A percentile compares a stretch with the other conserved stretches of the same genome.
Evolutionary conservation across 2,113 vertebrate species (phyloP).

Genomic region (Misgurnus mizolepis): DNA sequence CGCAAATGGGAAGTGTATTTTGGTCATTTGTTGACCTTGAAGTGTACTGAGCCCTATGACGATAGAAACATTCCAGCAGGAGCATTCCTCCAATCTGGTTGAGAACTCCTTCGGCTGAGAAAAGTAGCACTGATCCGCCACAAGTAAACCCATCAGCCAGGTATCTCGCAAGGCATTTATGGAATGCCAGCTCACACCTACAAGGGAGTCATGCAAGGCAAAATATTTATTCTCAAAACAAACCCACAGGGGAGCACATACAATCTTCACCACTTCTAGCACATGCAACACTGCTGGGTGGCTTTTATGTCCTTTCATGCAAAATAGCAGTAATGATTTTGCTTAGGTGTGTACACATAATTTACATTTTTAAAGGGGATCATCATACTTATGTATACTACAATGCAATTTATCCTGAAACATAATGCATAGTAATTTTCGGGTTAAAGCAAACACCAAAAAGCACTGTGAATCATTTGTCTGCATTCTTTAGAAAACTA

Average conservation of each 20-base stretch:
- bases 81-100: constrained; percentile 41
- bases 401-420: neutral
- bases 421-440: neutral
- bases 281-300: neutral
- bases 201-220: constrained; percentile 45
- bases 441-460: neutral
- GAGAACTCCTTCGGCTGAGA: constrained; percentile 51
- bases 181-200: constrained; percentile 63
- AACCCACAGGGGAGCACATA: constrained; percentile 32
- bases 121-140: constrained; percentile 65
- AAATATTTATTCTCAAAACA: constrained; percentile 64
- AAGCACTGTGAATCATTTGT: constrained; percentile 35
- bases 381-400: neutral
- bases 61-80: constrained; percentile 49
- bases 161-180: constrained; percentile 64
- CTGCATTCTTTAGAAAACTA: constrained; percentile 42
- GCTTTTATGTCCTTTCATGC: neutral
- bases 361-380: neutral
- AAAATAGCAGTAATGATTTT: neutral
- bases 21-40: constrained; percentile 35
- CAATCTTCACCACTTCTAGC: neutral
- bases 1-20: neutral
- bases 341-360: neutral
- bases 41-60: constrained; percentile 47
- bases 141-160: constrained; percentile 62